phyloP scores from a whole-genome alignment of 2,888 invertebrate genomes.

The Campoletis raptor region DNA sequence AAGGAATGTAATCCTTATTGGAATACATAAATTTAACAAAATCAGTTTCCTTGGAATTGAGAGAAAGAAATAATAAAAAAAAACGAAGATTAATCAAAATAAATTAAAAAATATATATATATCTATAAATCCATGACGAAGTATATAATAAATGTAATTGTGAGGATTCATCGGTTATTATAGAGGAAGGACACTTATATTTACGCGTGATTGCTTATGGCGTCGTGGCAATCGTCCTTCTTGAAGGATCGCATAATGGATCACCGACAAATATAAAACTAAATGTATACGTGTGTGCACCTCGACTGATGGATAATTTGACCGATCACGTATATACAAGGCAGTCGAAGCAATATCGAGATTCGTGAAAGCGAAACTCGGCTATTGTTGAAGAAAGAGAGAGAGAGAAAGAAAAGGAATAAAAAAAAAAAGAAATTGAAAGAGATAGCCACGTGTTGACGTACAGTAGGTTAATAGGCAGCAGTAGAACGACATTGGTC shows the following conservation, averaged over 20 bases:
- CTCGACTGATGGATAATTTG: slow-evolving; percentile 58
- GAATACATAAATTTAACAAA: slow-evolving; percentile 54
- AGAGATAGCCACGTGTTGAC: slow-evolving; percentile 41
- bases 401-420: background rate
- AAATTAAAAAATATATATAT: too few species aligned
- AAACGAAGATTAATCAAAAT: background rate
- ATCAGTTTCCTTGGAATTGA: slow-evolving; percentile 40
- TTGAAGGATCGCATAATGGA: slow-evolving; percentile 32
- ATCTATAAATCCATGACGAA: slow-evolving; percentile 11
- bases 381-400: slow-evolving; percentile 28
- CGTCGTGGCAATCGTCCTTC: slow-evolving; percentile 21
- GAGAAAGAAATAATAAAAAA: background rate
- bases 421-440: slow-evolving; percentile 27
- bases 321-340: slow-evolving; percentile 62
- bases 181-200: slow-evolving; percentile 32
- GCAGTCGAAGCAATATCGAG: slow-evolving; percentile 42
- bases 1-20: slow-evolving; percentile 58
- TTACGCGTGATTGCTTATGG: slow-evolving; percentile 21
- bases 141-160: slow-evolving; percentile 35
- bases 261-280: slow-evolving; percentile 39
- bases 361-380: slow-evolving; percentile 46
- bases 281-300: slow-evolving; percentile 11
- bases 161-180: slow-evolving; percentile 18
- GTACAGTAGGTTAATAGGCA: slow-evolving; percentile 33
- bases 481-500: slow-evolving; percentile 53